Conservation (phyloP, 2,888 invertebrate species). For the Ophion ellenae region DNA sequence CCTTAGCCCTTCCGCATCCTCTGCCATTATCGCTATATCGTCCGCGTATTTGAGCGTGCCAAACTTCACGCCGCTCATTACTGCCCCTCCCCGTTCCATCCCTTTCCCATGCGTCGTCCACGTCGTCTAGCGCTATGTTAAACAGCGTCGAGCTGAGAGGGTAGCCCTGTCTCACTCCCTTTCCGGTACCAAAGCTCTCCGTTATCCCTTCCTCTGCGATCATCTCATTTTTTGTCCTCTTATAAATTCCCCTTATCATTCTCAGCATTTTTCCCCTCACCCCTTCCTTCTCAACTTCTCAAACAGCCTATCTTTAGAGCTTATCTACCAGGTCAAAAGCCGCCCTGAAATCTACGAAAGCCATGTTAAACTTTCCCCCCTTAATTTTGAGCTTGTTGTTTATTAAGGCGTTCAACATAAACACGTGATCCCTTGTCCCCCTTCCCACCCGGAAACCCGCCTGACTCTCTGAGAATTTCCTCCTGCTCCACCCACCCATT, state of each 20-base stretch:
- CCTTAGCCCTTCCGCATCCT: too few relatives aligned
- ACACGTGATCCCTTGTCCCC: neutral
- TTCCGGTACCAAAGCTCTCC: too few relatives aligned
- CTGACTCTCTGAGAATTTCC: neutral
- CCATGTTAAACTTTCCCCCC: neutral
- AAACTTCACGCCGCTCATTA: too few relatives aligned
- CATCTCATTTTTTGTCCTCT: too few relatives aligned
- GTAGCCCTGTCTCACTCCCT: too few relatives aligned
- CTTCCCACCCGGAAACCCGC: neutral
- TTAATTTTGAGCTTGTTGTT: neutral
- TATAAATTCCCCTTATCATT: neutral
- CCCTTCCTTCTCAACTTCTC: neutral
- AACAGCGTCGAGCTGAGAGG: too few relatives aligned
- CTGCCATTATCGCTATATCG: too few relatives aligned
- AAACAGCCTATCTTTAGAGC: neutral
- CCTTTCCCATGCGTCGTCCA: too few relatives aligned
- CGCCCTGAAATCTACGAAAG: neutral
- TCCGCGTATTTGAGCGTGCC: too few relatives aligned
- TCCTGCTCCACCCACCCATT: neutral
- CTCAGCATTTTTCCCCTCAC: neutral
- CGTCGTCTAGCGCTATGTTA: too few relatives aligned
- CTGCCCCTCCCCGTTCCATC: too few relatives aligned
- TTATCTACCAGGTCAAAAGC: neutral
- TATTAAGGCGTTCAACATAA: neutral
- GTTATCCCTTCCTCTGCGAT: too few relatives aligned